Conservation (phyloP, 1,140 invertebrate genomes). For the Procambarus virginalis region DNA sequence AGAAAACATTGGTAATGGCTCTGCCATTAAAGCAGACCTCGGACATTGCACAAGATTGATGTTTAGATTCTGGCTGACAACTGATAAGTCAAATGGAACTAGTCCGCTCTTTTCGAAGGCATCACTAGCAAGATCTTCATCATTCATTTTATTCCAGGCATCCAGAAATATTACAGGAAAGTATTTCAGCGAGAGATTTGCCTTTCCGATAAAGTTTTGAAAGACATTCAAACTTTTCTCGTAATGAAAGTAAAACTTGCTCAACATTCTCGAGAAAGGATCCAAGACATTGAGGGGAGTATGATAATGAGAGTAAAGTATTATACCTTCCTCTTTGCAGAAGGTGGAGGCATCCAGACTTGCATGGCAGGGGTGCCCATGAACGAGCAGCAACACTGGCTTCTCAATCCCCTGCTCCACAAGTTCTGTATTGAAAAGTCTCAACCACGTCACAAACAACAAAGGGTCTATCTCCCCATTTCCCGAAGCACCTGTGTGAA, state of each 20-base stretch:
- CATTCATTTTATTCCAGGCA: background rate
- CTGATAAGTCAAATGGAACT: background rate
- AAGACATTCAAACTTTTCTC: background rate
- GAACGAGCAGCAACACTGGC: constrained; percentile 18
- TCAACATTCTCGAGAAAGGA: background rate
- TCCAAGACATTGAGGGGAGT: constrained; percentile 3
- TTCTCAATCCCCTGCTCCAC: background rate
- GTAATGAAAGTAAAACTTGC: background rate
- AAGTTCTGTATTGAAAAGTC: background rate
- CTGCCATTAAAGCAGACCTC: too few species aligned
- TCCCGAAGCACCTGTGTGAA: background rate
- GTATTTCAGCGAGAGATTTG: background rate
- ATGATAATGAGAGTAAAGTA: constrained; percentile 17
- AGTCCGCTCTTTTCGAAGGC: constrained; percentile 5
- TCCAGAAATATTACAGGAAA: background rate
- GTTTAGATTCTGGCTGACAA: too few species aligned
- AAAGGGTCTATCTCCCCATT: constrained; percentile 10
- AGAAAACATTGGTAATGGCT: too few species aligned
- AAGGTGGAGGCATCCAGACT: background rate
- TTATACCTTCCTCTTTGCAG: constrained; percentile 8
- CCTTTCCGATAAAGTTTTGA: background rate
- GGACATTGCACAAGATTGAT: too few species aligned
- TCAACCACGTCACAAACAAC: background rate
- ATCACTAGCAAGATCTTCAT: background rate
- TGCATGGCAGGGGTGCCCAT: constrained; percentile 8